phyloP scores from a whole-genome alignment of 2,888 invertebrate species.

The Oscheius sp. region DNA sequence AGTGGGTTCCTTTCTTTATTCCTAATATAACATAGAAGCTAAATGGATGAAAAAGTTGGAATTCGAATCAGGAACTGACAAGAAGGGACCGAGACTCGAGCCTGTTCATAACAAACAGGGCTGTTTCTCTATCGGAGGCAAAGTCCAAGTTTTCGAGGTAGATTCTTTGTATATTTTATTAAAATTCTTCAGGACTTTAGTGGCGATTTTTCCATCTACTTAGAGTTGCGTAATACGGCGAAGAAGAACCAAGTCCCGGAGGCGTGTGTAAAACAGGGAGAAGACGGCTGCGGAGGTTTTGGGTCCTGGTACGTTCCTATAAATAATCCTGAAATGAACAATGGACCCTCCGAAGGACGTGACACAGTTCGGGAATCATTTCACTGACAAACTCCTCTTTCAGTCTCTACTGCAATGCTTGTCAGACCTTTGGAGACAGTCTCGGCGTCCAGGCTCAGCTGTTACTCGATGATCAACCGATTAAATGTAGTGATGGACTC shows the following conservation, averaged over 20 bases:
- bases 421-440: slow-evolving; percentile 60
- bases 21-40: slow-evolving; percentile 34
- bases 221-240: slow-evolving; percentile 65
- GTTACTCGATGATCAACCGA: slow-evolving; percentile 63
- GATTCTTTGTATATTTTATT: not conserved
- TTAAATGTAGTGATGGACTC: slow-evolving; percentile 64
- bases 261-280: slow-evolving; percentile 59
- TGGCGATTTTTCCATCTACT: slow-evolving; percentile 68
- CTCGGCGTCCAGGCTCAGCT: slow-evolving; percentile 65
- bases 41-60: slow-evolving; percentile 68
- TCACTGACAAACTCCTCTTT: slow-evolving; percentile 11
- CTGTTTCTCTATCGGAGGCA: slow-evolving; percentile 63
- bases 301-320: slow-evolving; percentile 61
- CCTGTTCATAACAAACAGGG: slow-evolving; percentile 39
- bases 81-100: slow-evolving; percentile 62
- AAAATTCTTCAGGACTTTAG: slow-evolving; percentile 55
- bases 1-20: slow-evolving; percentile 20
- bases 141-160: slow-evolving; percentile 62
- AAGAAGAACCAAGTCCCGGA: slow-evolving; percentile 67
- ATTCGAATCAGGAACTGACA: slow-evolving; percentile 65
- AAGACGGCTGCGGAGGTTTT: slow-evolving; percentile 65
- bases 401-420: slow-evolving; percentile 69
- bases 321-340: not conserved
- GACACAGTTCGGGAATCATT: not conserved
- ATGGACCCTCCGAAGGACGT: too few relatives aligned